Percentiles rank a stretch among this genome's conserved stretches.
Conservation (phyloP, 2,113 vertebrate species). For the Crotalus viridis region DNA sequence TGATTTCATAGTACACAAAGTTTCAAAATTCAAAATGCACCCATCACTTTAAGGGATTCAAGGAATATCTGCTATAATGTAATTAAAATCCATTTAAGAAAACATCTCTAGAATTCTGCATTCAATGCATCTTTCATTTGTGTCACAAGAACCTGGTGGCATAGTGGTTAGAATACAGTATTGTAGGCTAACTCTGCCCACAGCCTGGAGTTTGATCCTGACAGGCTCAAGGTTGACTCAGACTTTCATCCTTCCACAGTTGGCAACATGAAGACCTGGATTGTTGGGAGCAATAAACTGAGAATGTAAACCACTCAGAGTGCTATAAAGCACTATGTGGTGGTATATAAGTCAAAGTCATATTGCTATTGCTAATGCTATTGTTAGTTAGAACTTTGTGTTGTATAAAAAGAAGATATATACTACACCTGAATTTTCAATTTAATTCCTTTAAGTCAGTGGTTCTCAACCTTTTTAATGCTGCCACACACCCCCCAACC, state of each 20-base stretch:
- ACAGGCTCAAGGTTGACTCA: not conserved
- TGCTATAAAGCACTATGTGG: not conserved
- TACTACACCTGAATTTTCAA: not conserved
- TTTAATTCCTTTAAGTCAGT: not conserved
- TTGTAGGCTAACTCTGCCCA: not conserved
- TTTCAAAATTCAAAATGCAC: not conserved
- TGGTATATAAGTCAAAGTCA: not conserved
- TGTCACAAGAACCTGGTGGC: not conserved
- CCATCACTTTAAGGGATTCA: not conserved
- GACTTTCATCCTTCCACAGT: not conserved
- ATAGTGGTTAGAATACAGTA: not conserved
- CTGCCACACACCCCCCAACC: no score
- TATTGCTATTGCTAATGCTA: not conserved
- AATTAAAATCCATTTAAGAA: not conserved
- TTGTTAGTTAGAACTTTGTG: not conserved
- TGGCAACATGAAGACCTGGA: not conserved
- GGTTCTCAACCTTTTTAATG: no score
- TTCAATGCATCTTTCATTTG: not conserved
- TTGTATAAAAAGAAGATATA: not conserved
- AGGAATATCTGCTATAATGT: not conserved
- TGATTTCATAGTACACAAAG: not conserved
- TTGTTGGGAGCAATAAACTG: not conserved
- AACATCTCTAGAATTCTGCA: not conserved
- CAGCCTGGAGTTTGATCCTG: not conserved
- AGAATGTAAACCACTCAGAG: not conserved